Percentiles rank a stretch among this genome's conserved stretches.
Evolutionary conservation across 2,888 invertebrate genomes (phyloP).

Genomic region (Zaprionus bogoriensis): DNA sequence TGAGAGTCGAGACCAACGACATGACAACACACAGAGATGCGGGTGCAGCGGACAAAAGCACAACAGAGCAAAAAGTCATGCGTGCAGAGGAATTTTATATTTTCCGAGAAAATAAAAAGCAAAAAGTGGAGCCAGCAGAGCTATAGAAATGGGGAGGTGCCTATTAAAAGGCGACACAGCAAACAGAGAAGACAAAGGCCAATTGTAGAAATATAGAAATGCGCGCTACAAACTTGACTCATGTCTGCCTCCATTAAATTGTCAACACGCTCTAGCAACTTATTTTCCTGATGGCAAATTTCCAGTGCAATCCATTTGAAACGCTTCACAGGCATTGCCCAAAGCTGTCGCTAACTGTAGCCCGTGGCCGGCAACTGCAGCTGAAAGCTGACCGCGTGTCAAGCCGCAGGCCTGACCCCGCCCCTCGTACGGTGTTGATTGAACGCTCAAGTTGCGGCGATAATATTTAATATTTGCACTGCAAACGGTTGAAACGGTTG

Average conservation of each 20-base stretch:
- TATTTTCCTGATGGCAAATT: neutral
- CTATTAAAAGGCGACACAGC: too few relatives aligned
- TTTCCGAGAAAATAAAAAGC: too few relatives aligned
- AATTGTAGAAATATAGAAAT: too few relatives aligned
- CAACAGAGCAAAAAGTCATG: neutral
- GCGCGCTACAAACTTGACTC: too few relatives aligned
- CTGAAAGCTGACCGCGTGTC: neutral
- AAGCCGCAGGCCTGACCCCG: neutral
- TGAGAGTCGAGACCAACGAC: neutral
- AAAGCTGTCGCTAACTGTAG: neutral
- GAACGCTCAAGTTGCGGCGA: conserved; percentile 2
- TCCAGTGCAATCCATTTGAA: neutral
- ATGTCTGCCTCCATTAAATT: neutral
- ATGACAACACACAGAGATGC: neutral
- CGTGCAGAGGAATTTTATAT: too few relatives aligned
- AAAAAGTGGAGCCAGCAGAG: too few relatives aligned
- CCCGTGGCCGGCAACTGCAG: neutral
- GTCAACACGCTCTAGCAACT: neutral
- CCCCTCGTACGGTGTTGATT: neutral
- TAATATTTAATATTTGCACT: conserved; percentile 31
- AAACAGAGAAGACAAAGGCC: too few relatives aligned
- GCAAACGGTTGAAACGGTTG: conserved; percentile 23
- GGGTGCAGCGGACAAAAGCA: too few relatives aligned
- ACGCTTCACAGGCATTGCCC: neutral
- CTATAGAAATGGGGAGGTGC: too few relatives aligned